Evolutionary conservation across 1,140 invertebrate genomes (phyloP), one percentile per base, ranked within the genome.

Genomic region (Asbolus verrucosus): DNA sequence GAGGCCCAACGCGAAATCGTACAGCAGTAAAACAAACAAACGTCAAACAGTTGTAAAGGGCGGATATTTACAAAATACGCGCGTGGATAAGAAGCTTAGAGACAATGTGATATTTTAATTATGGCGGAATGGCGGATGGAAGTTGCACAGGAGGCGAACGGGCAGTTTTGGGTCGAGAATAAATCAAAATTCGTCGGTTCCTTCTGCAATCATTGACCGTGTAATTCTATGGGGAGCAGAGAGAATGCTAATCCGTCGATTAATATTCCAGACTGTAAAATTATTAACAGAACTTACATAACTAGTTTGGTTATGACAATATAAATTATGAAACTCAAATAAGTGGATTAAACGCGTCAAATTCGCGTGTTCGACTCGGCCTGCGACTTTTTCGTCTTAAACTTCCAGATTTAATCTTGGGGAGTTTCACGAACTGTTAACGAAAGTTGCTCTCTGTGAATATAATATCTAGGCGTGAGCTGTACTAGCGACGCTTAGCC

Each of bases 161-260:
- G 41, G 8, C 41, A 46, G 15, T 46, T 46, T 46, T 13, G 43
- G 41, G 65, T n/a, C n/a, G n/a, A n/a, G n/a, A n/a, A n/a, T 68
- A 72, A 68, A 72, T 72, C 65, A 68, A 63, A 65, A 68, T 72
- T 67, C 50, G 70, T 59, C 54, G 63, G 46, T 62, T 36, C 54
- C 30, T 60, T 60, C 67, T 61, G 71, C 69, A 69, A 72, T 72
- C 71, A 69, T 54, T 33, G 46, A 30, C 61, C 71, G 67, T 69
- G 67, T 72, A 72, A 68, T 72, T 72, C 67, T 72, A 27, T 59
- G 39, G 71, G 60, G 67, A 72, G 31, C 41, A 66, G 41, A 50
- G 66, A 41, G 67, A 72, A 68, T 72, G 65, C 67, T 72, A 72
- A 72, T 72, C 71, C 62, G 63, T 72, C 71, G 71, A 72, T 72